Conservation (phyloP, 2,797 vertebrate species). For the Novumbra hubbsi region DNA sequence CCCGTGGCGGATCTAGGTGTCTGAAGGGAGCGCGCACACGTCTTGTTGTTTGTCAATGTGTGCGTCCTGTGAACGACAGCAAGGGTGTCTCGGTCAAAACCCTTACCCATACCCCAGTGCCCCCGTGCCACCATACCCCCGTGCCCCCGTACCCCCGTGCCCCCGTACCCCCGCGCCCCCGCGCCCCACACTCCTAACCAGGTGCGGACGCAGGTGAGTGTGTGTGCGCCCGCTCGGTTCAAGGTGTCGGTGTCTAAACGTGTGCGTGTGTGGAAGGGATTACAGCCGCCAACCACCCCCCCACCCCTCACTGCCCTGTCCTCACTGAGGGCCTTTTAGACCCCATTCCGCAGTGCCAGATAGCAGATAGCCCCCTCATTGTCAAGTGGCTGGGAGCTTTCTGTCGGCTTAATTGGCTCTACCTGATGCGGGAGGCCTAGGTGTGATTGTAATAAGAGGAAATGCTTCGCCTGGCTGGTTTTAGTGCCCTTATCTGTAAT, state of each 20-base stretch:
- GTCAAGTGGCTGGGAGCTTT: slow-evolving; percentile 54
- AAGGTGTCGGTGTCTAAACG: background rate
- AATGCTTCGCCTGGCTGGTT: slow-evolving; percentile 41
- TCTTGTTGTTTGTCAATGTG: background rate
- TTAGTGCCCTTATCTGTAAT: slow-evolving; percentile 71
- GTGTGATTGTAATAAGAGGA: slow-evolving; percentile 57
- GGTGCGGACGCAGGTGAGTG: background rate
- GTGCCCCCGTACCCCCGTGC: slow-evolving; percentile 3
- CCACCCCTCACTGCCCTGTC: too few species aligned
- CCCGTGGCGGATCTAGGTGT: background rate
- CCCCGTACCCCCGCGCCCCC: background rate
- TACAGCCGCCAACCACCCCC: too few species aligned
- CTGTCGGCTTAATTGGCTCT: slow-evolving; percentile 62
- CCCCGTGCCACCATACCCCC: slow-evolving; percentile 17
- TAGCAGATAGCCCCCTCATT: slow-evolving; percentile 49
- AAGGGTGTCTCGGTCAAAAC: background rate
- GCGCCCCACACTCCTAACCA: background rate
- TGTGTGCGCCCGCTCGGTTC: background rate
- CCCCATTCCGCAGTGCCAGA: slow-evolving; percentile 29
- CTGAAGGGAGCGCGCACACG: background rate
- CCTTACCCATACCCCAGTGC: background rate
- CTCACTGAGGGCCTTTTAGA: background rate
- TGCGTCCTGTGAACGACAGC: too few species aligned
- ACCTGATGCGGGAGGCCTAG: slow-evolving; percentile 69
- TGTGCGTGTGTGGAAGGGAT: background rate